Base-by-base conservation (phyloP, 1,140 invertebrate genomes). In the Mesaphorura yosii region DNA sequence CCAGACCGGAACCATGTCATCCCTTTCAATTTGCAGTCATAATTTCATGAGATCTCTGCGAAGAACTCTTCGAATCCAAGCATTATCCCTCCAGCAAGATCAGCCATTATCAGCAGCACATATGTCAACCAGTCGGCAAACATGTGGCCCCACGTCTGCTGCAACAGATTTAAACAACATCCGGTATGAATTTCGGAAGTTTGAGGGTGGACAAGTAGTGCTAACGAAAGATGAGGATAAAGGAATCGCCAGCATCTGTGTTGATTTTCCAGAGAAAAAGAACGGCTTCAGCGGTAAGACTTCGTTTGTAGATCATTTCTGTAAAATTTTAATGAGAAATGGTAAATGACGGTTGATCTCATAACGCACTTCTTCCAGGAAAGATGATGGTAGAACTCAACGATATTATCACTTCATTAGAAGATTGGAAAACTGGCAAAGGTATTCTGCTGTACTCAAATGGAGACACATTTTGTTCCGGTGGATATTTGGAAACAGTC, bases 341-440 rank as follows among this genome's bases (percentile, higher is more conserved):
- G n/a, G n/a, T n/a, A 34, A 34, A 34, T 34, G 10, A 34, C 10
- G n/a, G 10, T 34, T 10, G n/a, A 34, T 10, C n/a, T 34, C 10
- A 34, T n/a, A 34, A 31, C 22, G 22, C 19, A 23, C 42, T 53
- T 45, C 27, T 69, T 69, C 26, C 57, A 77, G 78, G 77, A 26
- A 68, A 68, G 53, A 81, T 81, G 78, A 78, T 80, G 75, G 69
- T 73, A 2, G 70, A 79, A 17, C 67, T 81, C 3, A 59, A 67
- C 14, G 67, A 75, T 20, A 65, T 67, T 31, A 61, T 78, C 1
- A 28, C 51, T 14, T 63, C 70, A 29, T 63, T 81, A 17, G 71
- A 76, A 60, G 51, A 64, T 5, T 75, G 74, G 74, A 53, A 62
- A 19, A 57, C 62, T n/a, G 78, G 77, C 6, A 78, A 76, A 69